A percentile compares a stretch with the other conserved stretches of the same genome.
phyloP scores from a whole-genome alignment of 2,113 vertebrate genomes.

The Gnathonemus echidnorhynchus region DNA sequence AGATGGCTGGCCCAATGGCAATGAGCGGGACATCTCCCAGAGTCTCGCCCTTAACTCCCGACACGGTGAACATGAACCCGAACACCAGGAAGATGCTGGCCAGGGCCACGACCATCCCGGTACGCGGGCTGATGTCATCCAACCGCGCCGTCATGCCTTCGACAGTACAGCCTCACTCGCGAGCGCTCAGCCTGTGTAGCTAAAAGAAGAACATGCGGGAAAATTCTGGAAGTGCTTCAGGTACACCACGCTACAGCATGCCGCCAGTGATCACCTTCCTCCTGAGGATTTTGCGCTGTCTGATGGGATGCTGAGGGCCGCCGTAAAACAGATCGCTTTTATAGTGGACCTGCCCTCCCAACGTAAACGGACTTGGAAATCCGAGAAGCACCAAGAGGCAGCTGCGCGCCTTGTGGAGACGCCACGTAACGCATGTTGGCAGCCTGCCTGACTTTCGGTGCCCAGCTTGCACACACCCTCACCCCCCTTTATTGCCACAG shows the following conservation, averaged over 20 bases:
- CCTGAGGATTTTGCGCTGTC: background rate
- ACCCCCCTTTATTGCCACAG: background rate
- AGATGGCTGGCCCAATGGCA: slow-evolving; percentile 75
- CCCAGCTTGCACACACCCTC: background rate
- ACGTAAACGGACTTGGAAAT: slow-evolving; percentile 17
- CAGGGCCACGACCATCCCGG: slow-evolving; percentile 72
- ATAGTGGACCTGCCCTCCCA: slow-evolving; percentile 13
- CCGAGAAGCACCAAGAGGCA: background rate
- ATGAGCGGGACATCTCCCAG: slow-evolving; percentile 70
- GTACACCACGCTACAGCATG: background rate
- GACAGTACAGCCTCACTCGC: background rate
- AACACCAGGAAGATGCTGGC: slow-evolving; percentile 76
- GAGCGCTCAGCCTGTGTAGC: background rate
- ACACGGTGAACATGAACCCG: slow-evolving; percentile 79
- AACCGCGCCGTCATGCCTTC: slow-evolving; percentile 60
- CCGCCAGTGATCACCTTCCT: background rate
- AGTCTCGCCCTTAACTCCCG: slow-evolving; percentile 73
- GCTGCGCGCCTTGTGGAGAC: background rate
- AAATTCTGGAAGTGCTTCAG: background rate
- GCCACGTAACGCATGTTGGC: background rate
- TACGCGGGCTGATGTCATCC: slow-evolving; percentile 74
- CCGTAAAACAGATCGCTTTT: slow-evolving; percentile 14
- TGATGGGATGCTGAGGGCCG: background rate
- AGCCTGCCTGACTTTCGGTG: background rate
- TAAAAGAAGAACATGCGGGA: background rate